These are phyloP conservation scores for Endotricha flammealis DNA, from an alignment of 2,888 invertebrate genomes.

Conservation along the genomic window DNA sequence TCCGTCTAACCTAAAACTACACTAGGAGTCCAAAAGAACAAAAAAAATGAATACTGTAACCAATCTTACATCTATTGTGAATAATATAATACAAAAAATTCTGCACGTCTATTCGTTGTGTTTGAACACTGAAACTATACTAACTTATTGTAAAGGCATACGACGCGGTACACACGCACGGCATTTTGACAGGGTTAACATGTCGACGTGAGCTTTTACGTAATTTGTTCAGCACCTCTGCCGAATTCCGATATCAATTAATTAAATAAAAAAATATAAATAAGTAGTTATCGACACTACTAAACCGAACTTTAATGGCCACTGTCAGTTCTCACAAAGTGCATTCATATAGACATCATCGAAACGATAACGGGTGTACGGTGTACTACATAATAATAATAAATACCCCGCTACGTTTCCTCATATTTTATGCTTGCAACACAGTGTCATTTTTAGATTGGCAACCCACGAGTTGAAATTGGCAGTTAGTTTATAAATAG, in stretches of 20 bases:
- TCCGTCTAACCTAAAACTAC: slow-evolving; percentile 36
- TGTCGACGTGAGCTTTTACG: slow-evolving; percentile 15
- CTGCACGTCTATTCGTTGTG: slow-evolving; percentile 57
- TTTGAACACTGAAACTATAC: slow-evolving; percentile 48
- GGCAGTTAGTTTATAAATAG: no score
- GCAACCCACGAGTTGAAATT: no score
- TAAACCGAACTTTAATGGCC: slow-evolving; percentile 53
- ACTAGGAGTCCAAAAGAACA: slow-evolving; percentile 36
- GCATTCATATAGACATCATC: slow-evolving; percentile 18
- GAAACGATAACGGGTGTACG: neutral
- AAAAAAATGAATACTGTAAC: slow-evolving; percentile 52
- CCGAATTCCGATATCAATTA: slow-evolving; percentile 30
- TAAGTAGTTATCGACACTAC: slow-evolving; percentile 26
- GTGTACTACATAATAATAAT: slow-evolving; percentile 2
- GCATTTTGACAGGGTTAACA: slow-evolving; percentile 24
- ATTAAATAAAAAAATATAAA: slow-evolving; percentile 25
- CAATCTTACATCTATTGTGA: slow-evolving; percentile 48
- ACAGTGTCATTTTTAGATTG: neutral
- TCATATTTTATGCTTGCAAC: slow-evolving; percentile 6
- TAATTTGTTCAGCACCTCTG: slow-evolving; percentile 44
- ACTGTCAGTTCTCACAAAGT: slow-evolving; percentile 36
- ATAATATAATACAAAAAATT: slow-evolving; percentile 54
- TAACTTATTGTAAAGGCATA: slow-evolving; percentile 25
- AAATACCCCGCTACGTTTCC: slow-evolving; percentile 14
- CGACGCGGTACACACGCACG: slow-evolving; percentile 11